phyloP scores from a whole-genome alignment of 1,140 invertebrate species.

The Brachionus plicatilis region DNA sequence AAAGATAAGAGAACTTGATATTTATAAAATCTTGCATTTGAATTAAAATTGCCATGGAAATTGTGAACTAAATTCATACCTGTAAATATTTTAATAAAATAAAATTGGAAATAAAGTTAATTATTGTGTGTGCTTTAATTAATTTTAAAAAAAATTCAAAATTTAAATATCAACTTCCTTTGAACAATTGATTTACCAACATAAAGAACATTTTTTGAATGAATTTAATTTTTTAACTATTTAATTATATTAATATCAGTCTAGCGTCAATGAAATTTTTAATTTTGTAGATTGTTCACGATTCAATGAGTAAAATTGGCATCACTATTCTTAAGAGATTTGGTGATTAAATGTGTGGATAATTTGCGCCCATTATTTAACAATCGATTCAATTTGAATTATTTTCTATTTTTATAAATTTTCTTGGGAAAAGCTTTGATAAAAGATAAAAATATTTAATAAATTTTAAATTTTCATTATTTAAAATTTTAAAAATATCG shows the following conservation, averaged over 20 bases:
- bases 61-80: too few species aligned
- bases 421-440: not conserved
- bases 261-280: not conserved
- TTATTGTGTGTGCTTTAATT: not conserved
- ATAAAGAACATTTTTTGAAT: not conserved
- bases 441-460: not conserved
- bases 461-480: not conserved
- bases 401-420: not conserved
- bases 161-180: not conserved
- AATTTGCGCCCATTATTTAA: not conserved
- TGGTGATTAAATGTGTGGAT: too few species aligned
- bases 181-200: not conserved
- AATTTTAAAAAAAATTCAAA: not conserved
- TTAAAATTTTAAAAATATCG: not conserved
- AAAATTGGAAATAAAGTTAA: too few species aligned
- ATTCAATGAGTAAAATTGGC: not conserved
- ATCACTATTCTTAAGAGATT: not conserved
- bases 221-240: not conserved
- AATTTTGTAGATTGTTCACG: not conserved
- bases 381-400: not conserved
- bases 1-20: not conserved
- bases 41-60: too few species aligned
- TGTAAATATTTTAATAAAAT: too few species aligned
- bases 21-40: too few species aligned
- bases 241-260: not conserved